Percentiles rank a stretch among this genome's conserved stretches.
phyloP scores from a whole-genome alignment of 2,797 vertebrate genomes.

The Pseudotriccus pelzelni region DNA sequence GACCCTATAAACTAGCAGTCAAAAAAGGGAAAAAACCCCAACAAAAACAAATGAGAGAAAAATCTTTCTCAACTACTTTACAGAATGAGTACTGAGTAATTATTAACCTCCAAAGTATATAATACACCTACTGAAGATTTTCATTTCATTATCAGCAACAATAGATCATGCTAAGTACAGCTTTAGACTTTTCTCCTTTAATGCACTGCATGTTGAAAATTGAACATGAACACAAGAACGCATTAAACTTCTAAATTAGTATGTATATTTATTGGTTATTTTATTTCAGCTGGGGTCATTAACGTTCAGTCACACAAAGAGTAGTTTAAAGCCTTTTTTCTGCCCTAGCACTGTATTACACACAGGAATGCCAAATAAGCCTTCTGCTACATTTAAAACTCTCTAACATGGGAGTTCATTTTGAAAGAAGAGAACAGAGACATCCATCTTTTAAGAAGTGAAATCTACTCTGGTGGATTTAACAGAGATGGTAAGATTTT shows the following conservation, averaged over 20 bases:
- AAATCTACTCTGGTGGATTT: neutral
- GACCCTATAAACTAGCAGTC: neutral
- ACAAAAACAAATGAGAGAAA: neutral
- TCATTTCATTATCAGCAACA: neutral
- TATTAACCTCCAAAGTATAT: neutral
- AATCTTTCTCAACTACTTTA: neutral
- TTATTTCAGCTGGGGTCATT: neutral
- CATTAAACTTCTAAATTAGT: slow-evolving; percentile 19
- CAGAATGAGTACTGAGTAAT: neutral
- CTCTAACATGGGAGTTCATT: neutral
- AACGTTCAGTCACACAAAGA: neutral
- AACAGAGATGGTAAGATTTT: neutral
- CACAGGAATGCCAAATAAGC: neutral
- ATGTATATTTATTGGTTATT: neutral
- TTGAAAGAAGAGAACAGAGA: neutral
- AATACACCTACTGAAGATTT: slow-evolving; percentile 8
- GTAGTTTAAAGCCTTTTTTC: neutral
- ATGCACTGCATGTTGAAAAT: neutral
- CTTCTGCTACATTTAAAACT: neutral
- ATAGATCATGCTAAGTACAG: neutral
- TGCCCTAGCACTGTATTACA: neutral
- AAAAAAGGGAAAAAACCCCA: neutral
- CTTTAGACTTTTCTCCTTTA: neutral
- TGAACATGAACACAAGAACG: neutral
- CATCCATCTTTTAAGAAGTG: neutral